These are phyloP conservation scores for Amphipyra berbera DNA, from an alignment of 2,888 invertebrate genomes.

Conservation along the genomic window DNA sequence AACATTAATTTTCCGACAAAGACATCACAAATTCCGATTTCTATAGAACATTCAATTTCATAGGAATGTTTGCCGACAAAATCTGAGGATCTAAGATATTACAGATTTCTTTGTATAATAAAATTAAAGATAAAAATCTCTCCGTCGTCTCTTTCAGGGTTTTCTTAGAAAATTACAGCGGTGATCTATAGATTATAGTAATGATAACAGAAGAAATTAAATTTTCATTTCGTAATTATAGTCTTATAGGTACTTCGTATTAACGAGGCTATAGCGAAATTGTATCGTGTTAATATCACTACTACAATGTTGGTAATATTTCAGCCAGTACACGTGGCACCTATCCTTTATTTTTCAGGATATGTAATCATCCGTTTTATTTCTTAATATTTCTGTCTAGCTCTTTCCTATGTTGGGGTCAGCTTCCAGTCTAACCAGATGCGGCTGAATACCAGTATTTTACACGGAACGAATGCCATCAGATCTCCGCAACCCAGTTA, in stretches of 20 bases:
- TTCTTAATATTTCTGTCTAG: too few relatives aligned
- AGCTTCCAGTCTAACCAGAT: too few relatives aligned
- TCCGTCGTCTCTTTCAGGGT: neutral
- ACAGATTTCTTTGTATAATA: constrained; percentile 5
- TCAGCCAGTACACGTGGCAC: too few relatives aligned
- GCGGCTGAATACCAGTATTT: too few relatives aligned
- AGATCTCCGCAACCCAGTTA: too few relatives aligned
- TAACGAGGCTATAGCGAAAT: neutral
- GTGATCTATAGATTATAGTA: neutral
- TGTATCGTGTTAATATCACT: neutral
- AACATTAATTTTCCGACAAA: neutral
- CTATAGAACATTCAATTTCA: constrained; percentile 1
- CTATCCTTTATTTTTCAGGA: too few relatives aligned
- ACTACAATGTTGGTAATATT: too few relatives aligned
- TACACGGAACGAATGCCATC: too few relatives aligned
- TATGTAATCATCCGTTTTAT: too few relatives aligned
- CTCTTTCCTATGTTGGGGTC: too few relatives aligned
- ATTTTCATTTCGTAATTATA: neutral
- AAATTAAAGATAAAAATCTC: neutral
- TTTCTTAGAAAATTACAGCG: neutral
- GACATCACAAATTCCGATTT: constrained; percentile 1
- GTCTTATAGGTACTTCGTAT: neutral
- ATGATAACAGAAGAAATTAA: neutral
- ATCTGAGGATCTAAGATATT: neutral
- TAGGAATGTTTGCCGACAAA: constrained; percentile 8